These are phyloP conservation scores for Zophobas atratus DNA, from an alignment of 1,140 invertebrate genomes.

Conservation along the genomic window DNA sequence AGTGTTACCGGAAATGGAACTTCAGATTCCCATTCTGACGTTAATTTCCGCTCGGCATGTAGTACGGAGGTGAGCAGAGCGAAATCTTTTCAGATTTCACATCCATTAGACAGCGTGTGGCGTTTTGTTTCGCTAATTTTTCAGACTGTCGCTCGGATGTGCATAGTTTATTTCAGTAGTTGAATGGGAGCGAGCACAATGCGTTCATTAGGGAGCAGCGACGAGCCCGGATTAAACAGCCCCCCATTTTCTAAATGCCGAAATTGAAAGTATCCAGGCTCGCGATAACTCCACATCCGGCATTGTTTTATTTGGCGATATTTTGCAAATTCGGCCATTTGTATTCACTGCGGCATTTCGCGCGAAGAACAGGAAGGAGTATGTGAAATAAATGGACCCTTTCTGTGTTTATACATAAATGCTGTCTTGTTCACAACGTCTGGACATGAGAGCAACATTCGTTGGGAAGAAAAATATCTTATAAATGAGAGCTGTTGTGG, in stretches of 20 bases:
- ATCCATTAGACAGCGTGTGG: no score
- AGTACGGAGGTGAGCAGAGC: background rate
- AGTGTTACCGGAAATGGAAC: conserved; percentile 52
- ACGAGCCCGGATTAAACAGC: no score
- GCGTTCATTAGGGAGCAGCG: no score
- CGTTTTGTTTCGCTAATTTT: no score
- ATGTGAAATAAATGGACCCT: conserved; percentile 42
- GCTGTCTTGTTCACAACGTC: conserved; percentile 47
- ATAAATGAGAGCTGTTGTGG: conserved; percentile 42
- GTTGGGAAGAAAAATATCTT: conserved; percentile 43
- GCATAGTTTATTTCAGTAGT: no score
- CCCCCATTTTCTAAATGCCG: no score
- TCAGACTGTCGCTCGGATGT: no score
- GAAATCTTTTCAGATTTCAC: conserved; percentile 1
- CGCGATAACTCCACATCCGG: background rate
- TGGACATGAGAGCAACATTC: conserved; percentile 49
- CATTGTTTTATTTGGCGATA: conserved; percentile 29
- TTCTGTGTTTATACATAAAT: conserved; percentile 48
- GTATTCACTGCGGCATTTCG: conserved; percentile 20
- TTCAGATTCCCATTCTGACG: conserved; percentile 53
- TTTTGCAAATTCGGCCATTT: conserved; percentile 29
- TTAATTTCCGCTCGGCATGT: conserved; percentile 51
- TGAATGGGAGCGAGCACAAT: no score
- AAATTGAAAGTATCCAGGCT: no score
- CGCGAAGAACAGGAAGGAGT: conserved; percentile 29